These are phyloP conservation scores for Escarpia spicata DNA, from an alignment of 2,888 invertebrate species.

Conservation along the genomic window DNA sequence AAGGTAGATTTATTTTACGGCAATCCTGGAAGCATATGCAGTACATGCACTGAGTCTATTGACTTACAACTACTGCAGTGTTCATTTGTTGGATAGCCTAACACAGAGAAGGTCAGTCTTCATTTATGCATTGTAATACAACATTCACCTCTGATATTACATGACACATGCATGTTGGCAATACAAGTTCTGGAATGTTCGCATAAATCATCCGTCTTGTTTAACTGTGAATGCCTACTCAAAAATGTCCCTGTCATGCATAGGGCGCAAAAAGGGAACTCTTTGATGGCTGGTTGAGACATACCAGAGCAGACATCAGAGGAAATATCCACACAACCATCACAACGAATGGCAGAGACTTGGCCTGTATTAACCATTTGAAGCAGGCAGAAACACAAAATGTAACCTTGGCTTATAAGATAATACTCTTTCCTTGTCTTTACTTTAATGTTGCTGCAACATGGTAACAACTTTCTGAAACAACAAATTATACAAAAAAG, in stretches of 20 bases:
- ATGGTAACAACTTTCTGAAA: neutral
- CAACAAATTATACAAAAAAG: neutral
- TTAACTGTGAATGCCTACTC: neutral
- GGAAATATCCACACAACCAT: neutral
- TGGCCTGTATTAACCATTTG: neutral
- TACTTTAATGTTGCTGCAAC: neutral
- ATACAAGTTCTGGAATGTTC: neutral
- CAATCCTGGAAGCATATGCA: neutral
- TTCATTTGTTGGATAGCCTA: neutral
- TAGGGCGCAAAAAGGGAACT: neutral
- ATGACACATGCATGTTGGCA: neutral
- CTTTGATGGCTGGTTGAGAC: neutral
- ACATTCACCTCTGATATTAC: neutral
- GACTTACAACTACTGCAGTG: neutral
- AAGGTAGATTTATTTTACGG: neutral
- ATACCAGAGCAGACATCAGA: neutral
- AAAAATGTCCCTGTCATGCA: neutral
- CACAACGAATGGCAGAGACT: neutral
- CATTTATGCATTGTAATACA: neutral
- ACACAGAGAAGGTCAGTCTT: neutral
- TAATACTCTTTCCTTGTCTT: too few relatives aligned
- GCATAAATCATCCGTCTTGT: slow-evolving; percentile 10
- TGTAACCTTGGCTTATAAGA: neutral
- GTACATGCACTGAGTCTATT: neutral
- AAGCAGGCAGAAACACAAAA: neutral